Conservation (phyloP, 2,113 vertebrate genomes). For the Daubentonia madagascariensis region DNA sequence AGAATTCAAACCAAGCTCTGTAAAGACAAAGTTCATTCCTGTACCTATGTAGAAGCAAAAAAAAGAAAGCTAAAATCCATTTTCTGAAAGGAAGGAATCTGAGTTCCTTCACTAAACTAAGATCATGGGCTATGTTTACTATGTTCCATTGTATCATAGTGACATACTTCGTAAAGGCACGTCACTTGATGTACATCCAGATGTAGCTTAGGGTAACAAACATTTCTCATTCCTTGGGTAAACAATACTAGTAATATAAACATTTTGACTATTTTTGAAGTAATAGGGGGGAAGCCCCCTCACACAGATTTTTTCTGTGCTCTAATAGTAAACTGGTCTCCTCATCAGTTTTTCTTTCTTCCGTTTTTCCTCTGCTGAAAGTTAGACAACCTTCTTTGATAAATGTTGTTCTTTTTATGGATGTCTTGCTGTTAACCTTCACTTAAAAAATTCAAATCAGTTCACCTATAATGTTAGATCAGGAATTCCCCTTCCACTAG, state of each 20-base stretch:
- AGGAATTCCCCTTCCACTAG: background rate
- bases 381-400: background rate
- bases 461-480: background rate
- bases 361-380: background rate
- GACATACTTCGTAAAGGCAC: constrained; percentile 52
- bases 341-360: background rate
- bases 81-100: constrained; percentile 37
- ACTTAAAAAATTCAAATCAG: background rate
- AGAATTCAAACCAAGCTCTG: constrained; percentile 1
- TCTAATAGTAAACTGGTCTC: background rate
- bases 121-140: constrained; percentile 36
- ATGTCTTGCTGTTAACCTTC: constrained; percentile 17
- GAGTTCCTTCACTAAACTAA: constrained; percentile 31
- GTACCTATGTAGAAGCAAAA: background rate
- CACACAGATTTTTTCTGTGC: background rate
- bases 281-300: background rate
- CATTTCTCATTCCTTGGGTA: constrained; percentile 68
- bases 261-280: constrained; percentile 25
- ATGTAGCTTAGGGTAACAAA: constrained; percentile 65
- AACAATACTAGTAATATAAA: constrained; percentile 68
- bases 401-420: background rate
- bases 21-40: background rate
- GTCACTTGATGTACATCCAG: constrained; percentile 66
- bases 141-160: constrained; percentile 28
- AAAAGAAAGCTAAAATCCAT: background rate